Evolutionary conservation across 2,888 invertebrate species (phyloP), one percentile per base, ranked within the genome.

Genomic region (Agonum fuliginosum): DNA sequence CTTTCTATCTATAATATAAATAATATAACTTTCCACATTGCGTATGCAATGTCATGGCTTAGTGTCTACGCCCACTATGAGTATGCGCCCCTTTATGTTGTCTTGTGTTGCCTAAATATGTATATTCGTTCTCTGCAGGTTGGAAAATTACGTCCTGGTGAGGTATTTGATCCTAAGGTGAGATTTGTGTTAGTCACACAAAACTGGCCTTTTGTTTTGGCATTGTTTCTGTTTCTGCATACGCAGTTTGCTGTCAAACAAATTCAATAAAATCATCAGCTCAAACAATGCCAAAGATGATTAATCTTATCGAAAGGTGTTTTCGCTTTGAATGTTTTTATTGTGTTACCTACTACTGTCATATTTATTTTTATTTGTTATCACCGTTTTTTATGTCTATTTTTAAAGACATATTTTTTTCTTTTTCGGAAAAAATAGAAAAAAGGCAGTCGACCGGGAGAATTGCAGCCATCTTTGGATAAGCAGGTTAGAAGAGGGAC

Each of bases 121-220:
- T 79, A 79, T 79, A 78, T 78, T 79, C 76, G 76, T 79, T 78
- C 65, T 89, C 89, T 88, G 87, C 91, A 91, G 91, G 91, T 89
- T 89, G 91, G 91, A 89, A 91, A 90, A 89, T 92, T 93, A 89
- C 93, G 93, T 88, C 93, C 93, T 86, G 93, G 93, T 88, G 93
- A 93, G 89, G 91, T 93, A 86, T 89, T 90, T 87, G 93, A 93
- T 87, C 88, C 89, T 87, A 93, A 93, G 93, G 93, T 93, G 91
- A 91, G 91, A 89, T 89, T 90, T 90, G 90, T 90, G 90, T 89
- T 88, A 85, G 84, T 79, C 67, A 81, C 85, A 86, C 86, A 86
- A 87, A 86, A 86, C 83, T 86, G 84, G 86, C 86, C 86, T 86
- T 86, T 86, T 82, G 83, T 82, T 83, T 83, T 84, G 83, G 81